Evolutionary conservation across 2,797 vertebrate species (phyloP).

Genomic region (Macropus fuliginosus): DNA sequence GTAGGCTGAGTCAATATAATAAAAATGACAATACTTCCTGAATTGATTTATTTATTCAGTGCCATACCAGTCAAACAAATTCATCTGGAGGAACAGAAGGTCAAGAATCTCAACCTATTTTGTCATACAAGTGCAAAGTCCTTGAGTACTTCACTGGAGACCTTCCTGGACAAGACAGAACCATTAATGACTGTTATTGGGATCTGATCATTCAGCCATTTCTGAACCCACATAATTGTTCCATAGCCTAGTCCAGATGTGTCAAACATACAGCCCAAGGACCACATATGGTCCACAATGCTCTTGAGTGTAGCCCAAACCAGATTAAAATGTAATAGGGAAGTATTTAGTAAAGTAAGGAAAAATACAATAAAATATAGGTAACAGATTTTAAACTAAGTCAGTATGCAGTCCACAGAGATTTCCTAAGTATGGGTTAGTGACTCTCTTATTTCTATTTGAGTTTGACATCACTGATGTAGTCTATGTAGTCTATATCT

Average conservation of each 20-base stretch:
- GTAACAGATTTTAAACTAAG: background rate
- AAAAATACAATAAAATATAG: background rate
- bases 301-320: background rate
- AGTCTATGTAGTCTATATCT: background rate
- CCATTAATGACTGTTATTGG: background rate
- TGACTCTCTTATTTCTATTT: background rate
- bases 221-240: background rate
- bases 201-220: background rate
- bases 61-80: background rate
- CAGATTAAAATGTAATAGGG: background rate
- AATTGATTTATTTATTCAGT: background rate
- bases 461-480: background rate
- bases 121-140: background rate
- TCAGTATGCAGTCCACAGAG: background rate
- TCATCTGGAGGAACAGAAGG: background rate
- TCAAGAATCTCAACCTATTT: background rate
- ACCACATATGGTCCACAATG: background rate
- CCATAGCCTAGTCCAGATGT: background rate
- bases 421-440: background rate
- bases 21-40: background rate
- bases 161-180: background rate
- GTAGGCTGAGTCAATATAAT: background rate
- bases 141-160: background rate
- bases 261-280: background rate
- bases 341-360: background rate